Evolutionary conservation across 2,113 vertebrate species (phyloP).

Genomic region (Peromyscus californicus): DNA sequence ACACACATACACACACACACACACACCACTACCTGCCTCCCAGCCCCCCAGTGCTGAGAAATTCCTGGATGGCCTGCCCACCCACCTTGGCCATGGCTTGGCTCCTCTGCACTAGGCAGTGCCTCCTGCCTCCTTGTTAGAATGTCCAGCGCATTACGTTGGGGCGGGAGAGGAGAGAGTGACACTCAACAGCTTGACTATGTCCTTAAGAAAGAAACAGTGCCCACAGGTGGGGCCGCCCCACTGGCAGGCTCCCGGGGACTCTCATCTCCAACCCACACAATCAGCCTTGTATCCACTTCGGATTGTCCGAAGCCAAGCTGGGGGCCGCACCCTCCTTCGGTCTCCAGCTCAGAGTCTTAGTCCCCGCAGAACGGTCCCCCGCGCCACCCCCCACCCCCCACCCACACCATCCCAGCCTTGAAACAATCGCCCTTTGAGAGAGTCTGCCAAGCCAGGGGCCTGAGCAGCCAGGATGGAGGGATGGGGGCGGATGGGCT

Average conservation of each 20-base stretch:
- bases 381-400: not conserved
- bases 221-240: not conserved
- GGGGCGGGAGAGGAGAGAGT: not conserved
- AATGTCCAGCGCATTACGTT: not conserved
- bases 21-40: not conserved
- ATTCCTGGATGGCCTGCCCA: not conserved
- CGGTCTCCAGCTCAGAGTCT: not conserved
- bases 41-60: not conserved
- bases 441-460: conserved; percentile 71
- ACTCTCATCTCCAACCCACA: not conserved
- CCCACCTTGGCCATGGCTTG: not conserved
- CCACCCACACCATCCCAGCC: conserved; percentile 32
- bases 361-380: not conserved
- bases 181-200: not conserved
- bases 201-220: not conserved
- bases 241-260: not conserved
- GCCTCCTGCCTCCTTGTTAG: not conserved
- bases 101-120: not conserved
- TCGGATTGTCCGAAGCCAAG: not conserved
- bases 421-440: conserved; percentile 83
- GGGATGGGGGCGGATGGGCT: conserved; percentile 65
- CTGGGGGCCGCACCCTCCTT: not conserved
- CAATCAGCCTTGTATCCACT: not conserved
- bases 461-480: conserved; percentile 74
- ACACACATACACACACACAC: not conserved